Evolutionary conservation across 2,113 vertebrate genomes (phyloP), one percentile per base, ranked within the genome.

Genomic region (Nothocercus nigrocapillus): DNA sequence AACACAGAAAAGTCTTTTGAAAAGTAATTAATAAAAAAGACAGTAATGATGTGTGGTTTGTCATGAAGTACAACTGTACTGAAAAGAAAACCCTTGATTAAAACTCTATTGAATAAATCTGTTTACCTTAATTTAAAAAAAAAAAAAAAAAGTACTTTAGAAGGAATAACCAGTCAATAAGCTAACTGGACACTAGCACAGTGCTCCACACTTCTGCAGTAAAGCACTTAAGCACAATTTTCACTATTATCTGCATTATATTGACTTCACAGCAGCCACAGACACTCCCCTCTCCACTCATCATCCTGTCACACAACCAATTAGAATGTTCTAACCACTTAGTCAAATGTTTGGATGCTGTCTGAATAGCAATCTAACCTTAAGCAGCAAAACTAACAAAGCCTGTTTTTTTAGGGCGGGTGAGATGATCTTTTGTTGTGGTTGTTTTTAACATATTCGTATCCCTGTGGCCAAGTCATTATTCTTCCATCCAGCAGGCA

Each of bases 271-370:
- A 34, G 67, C 67, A 83, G 36, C 22, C 44, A 47, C 25, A 42
- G 28, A 4, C 3, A 42, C 34, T 28, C 17, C n/a, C 19, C 40
- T 40, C 79, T 81, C 36, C 25, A 42, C 13, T 49, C 7, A 20
- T 24, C 13, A 58, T 5, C 11, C 21, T 30, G 85, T 53, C 0
- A 0, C 24, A 45, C 21, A 81, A 27, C 12, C 44, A 49, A 8
- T 7, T 0, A 47, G 25, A 86, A 82, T 0, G 0, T 1, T 73
- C 19, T 44, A 66, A 70, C 18, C 20, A 42, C 1, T 17, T 24
- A 6, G 13, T 13, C 61, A 45, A 22, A 36, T 9, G 15, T 32
- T 54, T 1, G 0, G 24, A 4, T 40, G 22, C 36, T 77, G 21
- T 4, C 25, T 36, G 19, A 85, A 38, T 8, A 90, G 25, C 11